These are phyloP conservation scores for Ormyrus pomaceus DNA, from an alignment of 2,888 invertebrate genomes.

Conservation along the genomic window DNA sequence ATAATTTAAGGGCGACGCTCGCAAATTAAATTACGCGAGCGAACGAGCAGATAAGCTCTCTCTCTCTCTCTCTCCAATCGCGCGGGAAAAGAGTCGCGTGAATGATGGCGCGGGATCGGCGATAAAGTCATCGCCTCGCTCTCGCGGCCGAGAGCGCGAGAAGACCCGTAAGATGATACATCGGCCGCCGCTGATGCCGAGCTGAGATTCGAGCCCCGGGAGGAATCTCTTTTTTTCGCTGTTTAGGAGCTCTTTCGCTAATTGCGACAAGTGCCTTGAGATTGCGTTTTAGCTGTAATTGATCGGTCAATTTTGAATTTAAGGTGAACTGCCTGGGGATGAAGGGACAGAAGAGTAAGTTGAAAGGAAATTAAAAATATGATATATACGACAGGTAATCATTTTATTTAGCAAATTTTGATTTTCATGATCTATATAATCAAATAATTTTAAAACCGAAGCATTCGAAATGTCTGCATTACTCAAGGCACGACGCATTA, in stretches of 20 bases:
- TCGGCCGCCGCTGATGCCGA: conserved; percentile 72
- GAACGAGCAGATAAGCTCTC: not conserved
- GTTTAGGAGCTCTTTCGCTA: too few species aligned
- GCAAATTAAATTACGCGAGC: conserved; percentile 4
- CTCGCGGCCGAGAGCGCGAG: conserved; percentile 56
- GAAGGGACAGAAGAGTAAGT: too few species aligned
- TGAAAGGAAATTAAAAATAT: too few species aligned
- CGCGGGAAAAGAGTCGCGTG: conserved; percentile 56
- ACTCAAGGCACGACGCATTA: too few species aligned
- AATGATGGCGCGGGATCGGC: conserved; percentile 72
- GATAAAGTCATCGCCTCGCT: conserved; percentile 75
- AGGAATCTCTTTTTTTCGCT: too few species aligned
- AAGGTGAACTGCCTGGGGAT: too few species aligned
- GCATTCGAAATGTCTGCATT: not conserved
- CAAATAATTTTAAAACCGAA: not conserved
- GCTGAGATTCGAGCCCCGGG: conserved; percentile 62
- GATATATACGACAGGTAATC: too few species aligned
- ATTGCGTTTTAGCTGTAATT: too few species aligned
- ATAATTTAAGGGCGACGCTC: not conserved
- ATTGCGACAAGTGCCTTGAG: too few species aligned
- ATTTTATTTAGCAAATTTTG: too few species aligned
- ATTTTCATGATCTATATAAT: too few species aligned
- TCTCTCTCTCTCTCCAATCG: not conserved
- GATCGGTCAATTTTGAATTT: too few species aligned
- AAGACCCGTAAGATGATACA: conserved; percentile 74